Evolutionary conservation across 2,113 vertebrate species (phyloP).

Genomic region (Brachirus orientalis): DNA sequence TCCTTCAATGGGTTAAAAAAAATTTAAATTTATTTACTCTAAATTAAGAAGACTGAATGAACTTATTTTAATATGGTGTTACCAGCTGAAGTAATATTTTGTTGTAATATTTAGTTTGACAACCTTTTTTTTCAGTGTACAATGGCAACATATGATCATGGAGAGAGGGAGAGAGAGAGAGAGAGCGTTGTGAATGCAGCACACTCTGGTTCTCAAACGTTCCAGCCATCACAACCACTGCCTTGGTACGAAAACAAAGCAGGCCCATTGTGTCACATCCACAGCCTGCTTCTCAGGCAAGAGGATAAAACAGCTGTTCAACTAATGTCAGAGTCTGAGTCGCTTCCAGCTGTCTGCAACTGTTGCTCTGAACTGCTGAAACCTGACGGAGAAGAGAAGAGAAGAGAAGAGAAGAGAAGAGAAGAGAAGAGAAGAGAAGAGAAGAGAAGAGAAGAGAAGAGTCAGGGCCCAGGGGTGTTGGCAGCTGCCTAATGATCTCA

Average conservation of each 20-base stretch:
- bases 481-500: slow-evolving; percentile 79
- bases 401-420: slow-evolving; percentile 17
- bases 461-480: slow-evolving; percentile 55
- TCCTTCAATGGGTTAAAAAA: no score
- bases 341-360: slow-evolving; percentile 75
- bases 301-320: slow-evolving; percentile 75
- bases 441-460: slow-evolving; percentile 22
- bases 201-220: slow-evolving; percentile 8
- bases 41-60: no score
- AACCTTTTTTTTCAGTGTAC: slow-evolving; percentile 5
- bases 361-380: slow-evolving; percentile 60
- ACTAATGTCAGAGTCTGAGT: slow-evolving; percentile 63
- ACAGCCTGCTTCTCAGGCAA: slow-evolving; percentile 48
- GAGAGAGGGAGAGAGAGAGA: no score
- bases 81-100: no score
- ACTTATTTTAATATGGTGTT: no score
- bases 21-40: no score
- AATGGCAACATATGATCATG: no score
- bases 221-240: slow-evolving; percentile 59
- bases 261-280: slow-evolving; percentile 61
- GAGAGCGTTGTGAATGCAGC: background rate
- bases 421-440: slow-evolving; percentile 21
- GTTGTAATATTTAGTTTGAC: no score
- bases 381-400: slow-evolving; percentile 27
- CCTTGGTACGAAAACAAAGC: slow-evolving; percentile 70